Evolutionary conservation across 1,140 invertebrate genomes (phyloP), one percentile per base, ranked within the genome.

Genomic region (Mactra quadrangularis): DNA sequence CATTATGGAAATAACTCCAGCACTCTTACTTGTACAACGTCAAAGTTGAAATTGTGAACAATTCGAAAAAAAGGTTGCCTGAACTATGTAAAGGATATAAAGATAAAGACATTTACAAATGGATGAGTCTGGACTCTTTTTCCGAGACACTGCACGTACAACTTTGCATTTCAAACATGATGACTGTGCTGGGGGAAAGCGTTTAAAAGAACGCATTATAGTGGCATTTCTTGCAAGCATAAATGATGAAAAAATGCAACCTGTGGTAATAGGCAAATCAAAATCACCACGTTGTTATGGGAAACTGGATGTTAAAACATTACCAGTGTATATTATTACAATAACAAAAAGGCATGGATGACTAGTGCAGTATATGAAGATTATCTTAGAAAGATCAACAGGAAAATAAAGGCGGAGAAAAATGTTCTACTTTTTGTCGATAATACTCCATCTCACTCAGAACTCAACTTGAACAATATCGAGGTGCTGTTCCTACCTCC

Each of bases 61-160:
- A 84, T 25, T 86, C 82, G 85, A 84, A 86, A 82, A 0, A 11
- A 22, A 59, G 76, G 55, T 27, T 86, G 27, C 66, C 70, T 11
- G 62, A 1, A 9, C 7, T 86, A 0, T 72, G 38, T 59, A 53
- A 68, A 31, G 82, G 35, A 35, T 87, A 64, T 87, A 57, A 38
- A 88, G n/a, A n/a, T n/a, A n/a, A n/a, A n/a, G n/a, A n/a, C n/a
- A n/a, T n/a, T n/a, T n/a, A n/a, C n/a, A 87, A 29, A 71, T 62
- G 64, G 77, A 87, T 45, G 78, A 87, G 38, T 86, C 62, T 15
- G 84, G 71, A 19, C 47, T 88, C n/a, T 87, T 86, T 66, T 88
- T 66, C 29, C 45, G 66, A 29, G 55, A 52, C 13, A 70, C 59
- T n/a, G 59, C 59, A 9, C n/a, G n/a, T n/a, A n/a, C n/a, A n/a